Conservation (phyloP, 2,797 vertebrate species). For the Peromyscus eremicus region DNA sequence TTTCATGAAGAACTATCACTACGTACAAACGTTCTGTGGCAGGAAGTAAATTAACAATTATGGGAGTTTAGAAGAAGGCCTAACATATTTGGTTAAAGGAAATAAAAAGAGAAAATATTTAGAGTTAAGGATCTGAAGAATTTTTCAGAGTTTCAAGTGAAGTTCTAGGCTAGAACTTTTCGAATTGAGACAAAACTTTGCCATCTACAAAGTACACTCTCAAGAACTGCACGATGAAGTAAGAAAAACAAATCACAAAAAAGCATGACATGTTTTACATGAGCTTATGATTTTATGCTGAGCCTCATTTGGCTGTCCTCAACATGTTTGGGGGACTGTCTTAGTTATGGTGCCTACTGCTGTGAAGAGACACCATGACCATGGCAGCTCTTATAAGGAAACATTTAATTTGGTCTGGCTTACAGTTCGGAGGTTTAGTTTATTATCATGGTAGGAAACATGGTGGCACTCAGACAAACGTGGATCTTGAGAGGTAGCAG, state of each 20-base stretch:
- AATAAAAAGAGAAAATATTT: not conserved
- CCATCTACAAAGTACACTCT: not conserved
- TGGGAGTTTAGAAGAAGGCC: not conserved
- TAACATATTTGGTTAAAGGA: not conserved
- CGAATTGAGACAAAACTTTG: not conserved
- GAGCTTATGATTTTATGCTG: not conserved
- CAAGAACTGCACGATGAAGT: not conserved
- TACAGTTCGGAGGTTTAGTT: not conserved
- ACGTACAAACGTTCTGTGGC: not conserved
- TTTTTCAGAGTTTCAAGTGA: not conserved
- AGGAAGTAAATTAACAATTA: not conserved
- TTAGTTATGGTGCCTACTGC: not conserved
- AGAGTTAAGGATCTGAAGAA: not conserved
- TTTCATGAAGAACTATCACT: slow-evolving; percentile 7
- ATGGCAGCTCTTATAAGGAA: not conserved
- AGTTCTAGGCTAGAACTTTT: not conserved
- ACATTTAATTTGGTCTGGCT: not conserved
- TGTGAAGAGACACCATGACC: too few relatives aligned
- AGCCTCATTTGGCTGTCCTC: not conserved
- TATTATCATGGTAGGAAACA: too few relatives aligned
- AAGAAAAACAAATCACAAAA: not conserved
- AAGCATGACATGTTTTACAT: not conserved
- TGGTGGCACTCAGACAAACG: too few relatives aligned
- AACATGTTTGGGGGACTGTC: not conserved
- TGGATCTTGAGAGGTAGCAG: too few relatives aligned